Percentiles rank a stretch among this genome's conserved stretches.
Conservation (phyloP, 2,113 vertebrate genomes). For the Laterallus jamaicensis region DNA sequence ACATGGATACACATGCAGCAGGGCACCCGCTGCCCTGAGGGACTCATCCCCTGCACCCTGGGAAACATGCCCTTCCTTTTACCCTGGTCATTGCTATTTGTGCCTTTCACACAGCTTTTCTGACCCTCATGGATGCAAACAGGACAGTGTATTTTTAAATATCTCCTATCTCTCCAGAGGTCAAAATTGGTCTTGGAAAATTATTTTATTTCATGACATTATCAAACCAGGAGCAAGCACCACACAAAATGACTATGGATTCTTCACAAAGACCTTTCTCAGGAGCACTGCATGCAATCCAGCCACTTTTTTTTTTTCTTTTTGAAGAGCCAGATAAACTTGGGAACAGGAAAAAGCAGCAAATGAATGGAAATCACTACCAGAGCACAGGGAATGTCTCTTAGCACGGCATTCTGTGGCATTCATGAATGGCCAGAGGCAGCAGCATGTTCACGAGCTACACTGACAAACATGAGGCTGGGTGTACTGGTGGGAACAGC, state of each 20-base stretch:
- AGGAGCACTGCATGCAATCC: background rate
- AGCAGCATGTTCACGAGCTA: background rate
- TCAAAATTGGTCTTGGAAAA: background rate
- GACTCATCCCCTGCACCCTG: background rate
- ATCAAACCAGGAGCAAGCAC: background rate
- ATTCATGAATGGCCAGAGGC: background rate
- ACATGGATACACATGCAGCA: background rate
- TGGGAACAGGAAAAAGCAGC: background rate
- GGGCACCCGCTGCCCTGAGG: too few species aligned
- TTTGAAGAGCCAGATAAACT: background rate
- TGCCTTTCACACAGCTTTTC: background rate
- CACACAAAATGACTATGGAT: background rate
- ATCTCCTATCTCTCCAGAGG: background rate
- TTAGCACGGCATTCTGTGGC: background rate
- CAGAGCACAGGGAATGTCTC: background rate
- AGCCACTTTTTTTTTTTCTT: background rate
- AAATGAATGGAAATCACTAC: background rate
- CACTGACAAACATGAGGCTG: background rate
- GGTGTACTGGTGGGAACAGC: background rate
- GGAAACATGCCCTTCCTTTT: background rate
- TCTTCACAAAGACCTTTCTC: background rate
- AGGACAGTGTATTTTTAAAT: background rate
- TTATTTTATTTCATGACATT: background rate
- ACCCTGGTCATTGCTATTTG: background rate
- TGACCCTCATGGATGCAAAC: too few species aligned